Evolutionary conservation across 2,888 invertebrate genomes (phyloP).

Genomic region (Amphipoea oculea): DNA sequence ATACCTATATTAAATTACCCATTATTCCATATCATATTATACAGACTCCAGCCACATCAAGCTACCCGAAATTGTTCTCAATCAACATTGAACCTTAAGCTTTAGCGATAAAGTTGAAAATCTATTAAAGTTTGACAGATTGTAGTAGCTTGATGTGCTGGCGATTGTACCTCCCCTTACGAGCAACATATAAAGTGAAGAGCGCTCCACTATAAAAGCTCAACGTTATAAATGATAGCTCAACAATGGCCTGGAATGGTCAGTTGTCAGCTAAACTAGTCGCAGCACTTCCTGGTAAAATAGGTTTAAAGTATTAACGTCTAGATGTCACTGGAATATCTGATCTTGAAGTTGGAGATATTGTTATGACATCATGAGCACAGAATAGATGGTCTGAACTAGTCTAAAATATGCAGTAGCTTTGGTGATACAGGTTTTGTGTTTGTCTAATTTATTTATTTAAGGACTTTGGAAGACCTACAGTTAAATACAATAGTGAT

Average conservation of each 20-base stretch:
- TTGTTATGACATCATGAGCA: conserved; percentile 4
- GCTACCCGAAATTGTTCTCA: no score
- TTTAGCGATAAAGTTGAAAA: no score
- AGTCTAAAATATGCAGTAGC: neutral
- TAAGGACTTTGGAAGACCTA: no score
- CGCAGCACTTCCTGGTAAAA: conserved; percentile 40
- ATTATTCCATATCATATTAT: neutral
- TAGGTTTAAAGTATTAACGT: conserved; percentile 31
- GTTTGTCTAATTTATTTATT: neutral
- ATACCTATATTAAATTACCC: neutral
- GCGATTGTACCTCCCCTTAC: conserved; percentile 17
- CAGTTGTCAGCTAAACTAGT: conserved; percentile 66
- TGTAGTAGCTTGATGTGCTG: no score
- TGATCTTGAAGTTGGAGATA: conserved; percentile 9
- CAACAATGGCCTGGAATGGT: conserved; percentile 62
- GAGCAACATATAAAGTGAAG: conserved; percentile 61
- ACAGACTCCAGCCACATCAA: no score
- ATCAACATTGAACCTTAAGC: no score
- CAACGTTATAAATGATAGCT: conserved; percentile 67
- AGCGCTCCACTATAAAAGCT: conserved; percentile 64
- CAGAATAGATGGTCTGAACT: neutral
- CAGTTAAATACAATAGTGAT: no score
- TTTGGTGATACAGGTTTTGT: neutral
- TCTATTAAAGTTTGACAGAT: no score
- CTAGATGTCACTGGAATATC: neutral